These are phyloP conservation scores for Smittia sp. DNA, from an alignment of 2,888 invertebrate genomes.

Conservation along the genomic window DNA sequence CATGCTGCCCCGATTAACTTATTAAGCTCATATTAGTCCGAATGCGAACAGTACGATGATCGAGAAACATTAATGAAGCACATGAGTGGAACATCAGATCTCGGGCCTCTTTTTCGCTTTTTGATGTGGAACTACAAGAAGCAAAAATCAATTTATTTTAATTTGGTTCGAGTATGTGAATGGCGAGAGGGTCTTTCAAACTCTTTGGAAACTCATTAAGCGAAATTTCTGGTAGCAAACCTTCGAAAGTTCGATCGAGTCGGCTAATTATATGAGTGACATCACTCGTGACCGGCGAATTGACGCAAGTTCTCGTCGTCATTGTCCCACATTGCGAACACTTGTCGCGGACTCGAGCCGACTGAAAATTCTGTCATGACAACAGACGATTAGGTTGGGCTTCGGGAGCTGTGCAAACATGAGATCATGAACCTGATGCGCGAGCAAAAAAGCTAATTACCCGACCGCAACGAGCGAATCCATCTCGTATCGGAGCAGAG, in stretches of 20 bases:
- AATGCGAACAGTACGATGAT: constrained; percentile 21
- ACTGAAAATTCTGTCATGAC: too few species aligned
- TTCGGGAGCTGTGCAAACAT: neutral
- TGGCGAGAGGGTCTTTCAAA: constrained; percentile 23
- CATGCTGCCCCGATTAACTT: constrained; percentile 32
- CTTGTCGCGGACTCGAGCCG: neutral
- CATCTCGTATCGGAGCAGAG: neutral
- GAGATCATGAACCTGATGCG: neutral
- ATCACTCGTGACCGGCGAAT: neutral
- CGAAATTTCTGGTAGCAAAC: neutral
- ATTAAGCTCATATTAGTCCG: constrained; percentile 24
- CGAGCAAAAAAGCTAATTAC: neutral
- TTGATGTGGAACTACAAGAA: constrained; percentile 26
- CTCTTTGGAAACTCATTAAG: constrained; percentile 2
- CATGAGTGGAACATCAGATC: constrained; percentile 5
- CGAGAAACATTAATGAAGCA: constrained; percentile 32
- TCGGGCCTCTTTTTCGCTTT: neutral
- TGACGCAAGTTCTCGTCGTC: neutral
- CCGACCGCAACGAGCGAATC: neutral
- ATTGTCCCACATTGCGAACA: neutral
- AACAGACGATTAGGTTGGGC: too few species aligned
- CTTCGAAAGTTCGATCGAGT: neutral
- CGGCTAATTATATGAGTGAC: too few species aligned
- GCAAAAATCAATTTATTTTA: constrained; percentile 41
- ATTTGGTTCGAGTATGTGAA: constrained; percentile 37